Evolutionary conservation across 2,113 vertebrate species (phyloP).

Genomic region (Poeciliopsis occidentalis): DNA sequence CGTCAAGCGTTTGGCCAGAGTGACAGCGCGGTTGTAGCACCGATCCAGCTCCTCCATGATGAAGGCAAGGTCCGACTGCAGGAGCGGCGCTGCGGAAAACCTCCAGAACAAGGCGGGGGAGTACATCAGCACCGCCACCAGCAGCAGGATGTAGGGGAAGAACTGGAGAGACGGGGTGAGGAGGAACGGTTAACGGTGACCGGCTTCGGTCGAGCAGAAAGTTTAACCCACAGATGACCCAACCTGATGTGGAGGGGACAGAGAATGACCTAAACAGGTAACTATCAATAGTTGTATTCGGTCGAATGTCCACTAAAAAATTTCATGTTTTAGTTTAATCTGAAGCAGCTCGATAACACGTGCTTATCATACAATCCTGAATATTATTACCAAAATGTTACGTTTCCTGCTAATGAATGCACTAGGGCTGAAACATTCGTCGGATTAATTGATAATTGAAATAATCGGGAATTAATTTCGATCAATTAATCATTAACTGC

Average conservation of each 20-base stretch:
- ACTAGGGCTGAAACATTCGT: no score
- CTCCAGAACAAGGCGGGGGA: conserved; percentile 90
- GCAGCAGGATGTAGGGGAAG: conserved; percentile 93
- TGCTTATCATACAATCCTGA: no score
- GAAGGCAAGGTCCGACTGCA: conserved; percentile 92
- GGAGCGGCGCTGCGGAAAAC: conserved; percentile 85
- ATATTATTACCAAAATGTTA: no score
- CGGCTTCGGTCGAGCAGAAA: neutral
- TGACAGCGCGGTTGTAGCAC: conserved; percentile 91
- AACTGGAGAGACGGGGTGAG: conserved; percentile 77
- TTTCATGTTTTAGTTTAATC: no score
- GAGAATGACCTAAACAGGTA: neutral
- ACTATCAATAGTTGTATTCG: neutral
- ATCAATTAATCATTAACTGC: no score
- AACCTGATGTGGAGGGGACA: neutral
- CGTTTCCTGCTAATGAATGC: no score
- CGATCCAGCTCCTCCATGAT: conserved; percentile 95
- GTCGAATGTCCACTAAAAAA: neutral
- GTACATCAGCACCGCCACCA: conserved; percentile 89
- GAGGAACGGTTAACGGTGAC: neutral
- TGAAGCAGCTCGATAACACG: no score
- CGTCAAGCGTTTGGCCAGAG: conserved; percentile 82
- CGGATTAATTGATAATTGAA: no score
- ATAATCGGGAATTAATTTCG: no score
- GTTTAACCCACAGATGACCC: neutral